Base-by-base conservation (phyloP, 2,888 invertebrate genomes). In the Mantis religiosa region DNA sequence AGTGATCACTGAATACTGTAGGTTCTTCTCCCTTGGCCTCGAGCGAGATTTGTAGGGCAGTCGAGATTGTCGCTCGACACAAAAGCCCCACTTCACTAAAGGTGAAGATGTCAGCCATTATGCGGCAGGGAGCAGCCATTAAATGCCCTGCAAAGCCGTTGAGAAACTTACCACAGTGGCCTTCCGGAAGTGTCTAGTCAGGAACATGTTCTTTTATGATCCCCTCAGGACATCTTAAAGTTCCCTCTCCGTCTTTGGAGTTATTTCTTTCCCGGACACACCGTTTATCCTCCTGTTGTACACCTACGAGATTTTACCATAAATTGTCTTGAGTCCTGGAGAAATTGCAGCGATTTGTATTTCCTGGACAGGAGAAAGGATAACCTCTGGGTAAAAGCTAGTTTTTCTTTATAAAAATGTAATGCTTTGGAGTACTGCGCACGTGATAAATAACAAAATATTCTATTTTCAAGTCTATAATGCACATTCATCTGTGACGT, bases 171-270 rank as follows among this genome's bases (percentile, higher is more conserved):
- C 54, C 25, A 71, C 54, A 71, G 54, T 71, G 54, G 54, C 54
- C 54, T 84, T n/a, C 34, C 84, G 83, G 83, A 83, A 84, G 84
- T 84, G 84, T 84, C 34, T 28, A 84, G 84, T 84, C 84, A 28
- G 84, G 9, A 14, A 84, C 84, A 84, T 84, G 84, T 30, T 30
- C 84, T 84, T 84, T 84, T 84, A 84, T 84, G 84, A 84, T 84
- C n/a, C 84, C 30, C 83, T 28, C 15, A 27, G 83, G 83, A 28
- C 83, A 83, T n/a, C 83, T 83, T 83, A 83, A 83, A 28, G 12
- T 28, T n/a, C n/a, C 15, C 27, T 28, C 27, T 83, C 28, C 83
- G 28, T 28, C 83, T 28, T n/a, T n/a, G 15, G 28, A 20, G 54
- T 71, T 71, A 71, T 71, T 71, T 71, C 54, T 71, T 83, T 83